Evolutionary conservation across 1,140 invertebrate species (phyloP).

Genomic region (Hyles euphorbiae): DNA sequence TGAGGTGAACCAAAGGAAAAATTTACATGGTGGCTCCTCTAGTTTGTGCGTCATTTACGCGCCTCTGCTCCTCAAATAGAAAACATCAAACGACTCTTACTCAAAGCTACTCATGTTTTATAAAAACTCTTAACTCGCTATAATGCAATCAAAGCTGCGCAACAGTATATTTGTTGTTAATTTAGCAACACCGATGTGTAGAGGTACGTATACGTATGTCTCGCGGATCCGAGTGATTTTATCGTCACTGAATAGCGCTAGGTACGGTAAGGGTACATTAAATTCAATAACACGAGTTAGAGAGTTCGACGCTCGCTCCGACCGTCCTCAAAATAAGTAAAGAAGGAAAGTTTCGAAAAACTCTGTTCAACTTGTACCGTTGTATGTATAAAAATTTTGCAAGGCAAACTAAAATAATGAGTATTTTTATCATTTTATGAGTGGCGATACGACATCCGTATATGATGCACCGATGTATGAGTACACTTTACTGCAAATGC

Average conservation of each 20-base stretch:
- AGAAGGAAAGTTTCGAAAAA: conserved; percentile 70
- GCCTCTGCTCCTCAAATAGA: conserved; percentile 5
- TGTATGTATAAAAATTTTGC: conserved; percentile 54
- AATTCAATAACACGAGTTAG: conserved; percentile 74
- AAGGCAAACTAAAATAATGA: conserved; percentile 34
- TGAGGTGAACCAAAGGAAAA: conserved; percentile 51
- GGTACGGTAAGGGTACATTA: conserved; percentile 62
- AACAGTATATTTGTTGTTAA: no score
- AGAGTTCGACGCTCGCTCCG: conserved; percentile 68
- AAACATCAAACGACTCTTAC: conserved; percentile 4
- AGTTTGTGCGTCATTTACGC: conserved; percentile 33
- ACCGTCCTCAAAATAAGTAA: conserved; percentile 72
- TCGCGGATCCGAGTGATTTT: conserved; percentile 57
- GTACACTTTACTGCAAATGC: no score
- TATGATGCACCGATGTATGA: no score
- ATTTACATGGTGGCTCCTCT: conserved; percentile 41
- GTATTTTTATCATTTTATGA: no score
- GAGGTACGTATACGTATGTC: not conserved
- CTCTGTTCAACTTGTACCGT: conserved; percentile 61
- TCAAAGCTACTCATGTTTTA: conserved; percentile 12
- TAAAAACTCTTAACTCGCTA: not conserved
- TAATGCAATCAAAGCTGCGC: no score
- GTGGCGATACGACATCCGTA: not conserved
- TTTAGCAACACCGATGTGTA: no score
- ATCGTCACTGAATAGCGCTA: conserved; percentile 57